Evolutionary conservation across 2,888 invertebrate species (phyloP).

Genomic region (Homarus gammarus): DNA sequence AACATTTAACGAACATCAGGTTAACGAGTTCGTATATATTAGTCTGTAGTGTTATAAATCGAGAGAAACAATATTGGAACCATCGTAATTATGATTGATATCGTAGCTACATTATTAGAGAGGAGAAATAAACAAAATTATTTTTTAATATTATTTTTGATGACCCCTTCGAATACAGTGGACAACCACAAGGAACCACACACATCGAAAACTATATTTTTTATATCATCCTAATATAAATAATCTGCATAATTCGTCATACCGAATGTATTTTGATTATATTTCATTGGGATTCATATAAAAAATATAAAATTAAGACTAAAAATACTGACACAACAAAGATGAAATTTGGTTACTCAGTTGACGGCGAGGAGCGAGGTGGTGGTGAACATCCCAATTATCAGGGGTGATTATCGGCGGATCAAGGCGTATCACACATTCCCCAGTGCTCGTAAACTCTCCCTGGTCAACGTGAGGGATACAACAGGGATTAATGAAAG

Average conservation of each 20-base stretch:
- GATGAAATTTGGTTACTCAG: not conserved
- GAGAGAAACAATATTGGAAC: too few species aligned
- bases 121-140: not conserved
- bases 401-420: not conserved
- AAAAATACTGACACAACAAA: not conserved
- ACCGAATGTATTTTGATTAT: not conserved
- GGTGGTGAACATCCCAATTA: not conserved
- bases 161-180: conserved; percentile 11
- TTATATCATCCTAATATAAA: not conserved
- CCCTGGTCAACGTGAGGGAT: not conserved
- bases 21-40: too few species aligned
- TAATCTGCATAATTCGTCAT: not conserved
- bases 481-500: not conserved
- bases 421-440: not conserved
- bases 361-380: not conserved
- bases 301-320: not conserved
- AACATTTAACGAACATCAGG: not conserved
- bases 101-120: not conserved
- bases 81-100: too few species aligned
- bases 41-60: too few species aligned
- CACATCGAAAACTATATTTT: conserved; percentile 8
- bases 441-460: not conserved
- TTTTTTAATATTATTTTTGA: conserved; percentile 8
- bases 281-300: not conserved
- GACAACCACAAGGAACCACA: conserved; percentile 15